Evolutionary conservation across 2,888 invertebrate genomes (phyloP).

Genomic region (Escarpia spicata): DNA sequence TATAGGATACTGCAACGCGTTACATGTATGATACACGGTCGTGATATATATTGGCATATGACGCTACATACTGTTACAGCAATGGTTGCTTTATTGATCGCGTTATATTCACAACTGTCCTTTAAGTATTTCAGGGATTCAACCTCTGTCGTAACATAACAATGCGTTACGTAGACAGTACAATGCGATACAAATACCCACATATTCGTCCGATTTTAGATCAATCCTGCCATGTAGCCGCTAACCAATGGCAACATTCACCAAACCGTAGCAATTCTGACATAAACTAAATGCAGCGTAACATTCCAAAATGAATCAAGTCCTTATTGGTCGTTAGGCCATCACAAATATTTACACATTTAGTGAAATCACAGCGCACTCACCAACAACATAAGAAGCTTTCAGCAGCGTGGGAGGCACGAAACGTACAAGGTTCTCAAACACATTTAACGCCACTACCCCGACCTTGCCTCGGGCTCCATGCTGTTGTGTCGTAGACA

Average conservation of each 20-base stretch:
- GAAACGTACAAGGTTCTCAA: constrained; percentile 25
- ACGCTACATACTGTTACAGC: not conserved
- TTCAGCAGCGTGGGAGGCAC: constrained; percentile 13
- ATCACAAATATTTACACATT: not conserved
- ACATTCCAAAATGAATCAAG: not conserved
- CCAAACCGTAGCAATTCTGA: not conserved
- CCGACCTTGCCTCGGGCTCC: not conserved
- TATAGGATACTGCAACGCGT: not conserved
- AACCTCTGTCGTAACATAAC: too few relatives aligned
- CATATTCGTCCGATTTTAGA: too few relatives aligned
- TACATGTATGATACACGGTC: not conserved
- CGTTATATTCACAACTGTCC: too few relatives aligned
- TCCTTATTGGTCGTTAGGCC: not conserved
- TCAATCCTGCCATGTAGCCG: not conserved
- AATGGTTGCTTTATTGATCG: not conserved
- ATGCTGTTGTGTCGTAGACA: not conserved
- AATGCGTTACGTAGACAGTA: too few relatives aligned
- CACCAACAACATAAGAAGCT: not conserved
- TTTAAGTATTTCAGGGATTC: too few relatives aligned
- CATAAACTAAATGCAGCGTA: not conserved
- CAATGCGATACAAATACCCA: too few relatives aligned
- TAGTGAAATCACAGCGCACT: not conserved
- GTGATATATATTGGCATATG: not conserved
- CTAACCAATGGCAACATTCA: not conserved
- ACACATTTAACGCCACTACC: constrained; percentile 12